A percentile compares a stretch with the other conserved stretches of the same genome.
Conservation (phyloP, 2,113 vertebrate genomes). For the Saccopteryx leptura region DNA sequence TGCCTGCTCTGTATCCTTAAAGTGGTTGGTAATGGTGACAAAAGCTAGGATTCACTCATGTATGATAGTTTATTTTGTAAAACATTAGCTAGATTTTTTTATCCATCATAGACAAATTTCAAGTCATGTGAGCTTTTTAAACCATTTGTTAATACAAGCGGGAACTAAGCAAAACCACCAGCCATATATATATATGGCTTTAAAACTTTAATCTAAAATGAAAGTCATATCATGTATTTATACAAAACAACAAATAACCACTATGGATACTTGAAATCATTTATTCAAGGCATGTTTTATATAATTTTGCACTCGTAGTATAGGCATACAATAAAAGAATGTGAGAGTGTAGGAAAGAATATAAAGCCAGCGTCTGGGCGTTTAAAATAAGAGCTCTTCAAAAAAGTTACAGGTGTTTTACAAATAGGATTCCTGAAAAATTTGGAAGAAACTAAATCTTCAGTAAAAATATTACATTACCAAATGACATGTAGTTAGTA, state of each 20-base stretch:
- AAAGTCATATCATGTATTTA: conserved; percentile 60
- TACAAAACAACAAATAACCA: conserved; percentile 64
- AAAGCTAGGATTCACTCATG: background rate
- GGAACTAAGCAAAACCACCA: conserved; percentile 38
- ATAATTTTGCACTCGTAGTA: conserved; percentile 89
- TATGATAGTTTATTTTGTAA: conserved; percentile 14
- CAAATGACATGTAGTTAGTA: conserved; percentile 86
- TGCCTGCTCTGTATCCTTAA: background rate
- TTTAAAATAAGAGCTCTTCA: conserved; percentile 89
- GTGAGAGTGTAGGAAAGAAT: conserved; percentile 88
- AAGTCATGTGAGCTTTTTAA: background rate
- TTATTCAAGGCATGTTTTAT: conserved; percentile 92
- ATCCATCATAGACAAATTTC: background rate
- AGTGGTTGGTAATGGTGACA: background rate
- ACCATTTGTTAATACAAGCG: conserved; percentile 37
- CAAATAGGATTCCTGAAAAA: conserved; percentile 84
- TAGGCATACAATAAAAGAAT: conserved; percentile 88
- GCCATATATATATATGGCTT: background rate
- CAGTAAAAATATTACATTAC: conserved; percentile 81
- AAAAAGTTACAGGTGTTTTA: conserved; percentile 86
- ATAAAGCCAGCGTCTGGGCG: conserved; percentile 88
- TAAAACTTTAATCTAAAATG: conserved; percentile 54
- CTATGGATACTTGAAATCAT: conserved; percentile 88
- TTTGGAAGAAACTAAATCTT: conserved; percentile 83
- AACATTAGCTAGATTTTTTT: conserved; percentile 36